phyloP scores from a whole-genome alignment of 1,140 invertebrate species.

The Lepidurus couesii region DNA sequence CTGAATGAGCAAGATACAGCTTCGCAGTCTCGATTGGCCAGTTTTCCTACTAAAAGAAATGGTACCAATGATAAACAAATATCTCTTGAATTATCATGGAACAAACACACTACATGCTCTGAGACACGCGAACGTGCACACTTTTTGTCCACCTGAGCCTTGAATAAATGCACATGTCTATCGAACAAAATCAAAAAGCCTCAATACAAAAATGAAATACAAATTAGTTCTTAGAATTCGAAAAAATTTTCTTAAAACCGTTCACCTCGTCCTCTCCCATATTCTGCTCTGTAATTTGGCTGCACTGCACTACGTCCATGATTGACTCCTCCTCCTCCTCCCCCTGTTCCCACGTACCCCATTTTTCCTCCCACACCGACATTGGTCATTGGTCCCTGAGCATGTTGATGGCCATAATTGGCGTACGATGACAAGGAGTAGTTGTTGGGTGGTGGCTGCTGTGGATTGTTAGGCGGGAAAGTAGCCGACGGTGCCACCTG shows the following conservation, averaged over 20 bases:
- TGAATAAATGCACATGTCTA: background rate
- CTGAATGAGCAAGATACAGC: constrained; percentile 18
- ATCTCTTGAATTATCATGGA: background rate
- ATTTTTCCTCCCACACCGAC: constrained; percentile 11
- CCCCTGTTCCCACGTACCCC: background rate
- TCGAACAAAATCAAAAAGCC: background rate
- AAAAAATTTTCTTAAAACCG: background rate
- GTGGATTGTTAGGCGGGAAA: background rate
- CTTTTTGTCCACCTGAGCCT: background rate
- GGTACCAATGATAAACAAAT: background rate
- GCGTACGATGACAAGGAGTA: background rate
- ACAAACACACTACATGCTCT: background rate
- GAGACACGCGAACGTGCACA: background rate
- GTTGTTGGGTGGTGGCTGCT: background rate
- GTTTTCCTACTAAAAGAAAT: background rate
- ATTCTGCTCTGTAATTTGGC: background rate
- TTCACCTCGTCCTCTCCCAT: background rate
- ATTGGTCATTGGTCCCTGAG: constrained; percentile 5
- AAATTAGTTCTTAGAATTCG: background rate
- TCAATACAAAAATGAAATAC: background rate
- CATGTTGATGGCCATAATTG: background rate
- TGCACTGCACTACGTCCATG: constrained; percentile 5
- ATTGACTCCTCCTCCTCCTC: background rate
- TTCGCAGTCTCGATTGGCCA: background rate
- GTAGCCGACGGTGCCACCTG: background rate